Base-by-base conservation (phyloP, 2,888 invertebrate species). In the Thelaira solivaga region DNA sequence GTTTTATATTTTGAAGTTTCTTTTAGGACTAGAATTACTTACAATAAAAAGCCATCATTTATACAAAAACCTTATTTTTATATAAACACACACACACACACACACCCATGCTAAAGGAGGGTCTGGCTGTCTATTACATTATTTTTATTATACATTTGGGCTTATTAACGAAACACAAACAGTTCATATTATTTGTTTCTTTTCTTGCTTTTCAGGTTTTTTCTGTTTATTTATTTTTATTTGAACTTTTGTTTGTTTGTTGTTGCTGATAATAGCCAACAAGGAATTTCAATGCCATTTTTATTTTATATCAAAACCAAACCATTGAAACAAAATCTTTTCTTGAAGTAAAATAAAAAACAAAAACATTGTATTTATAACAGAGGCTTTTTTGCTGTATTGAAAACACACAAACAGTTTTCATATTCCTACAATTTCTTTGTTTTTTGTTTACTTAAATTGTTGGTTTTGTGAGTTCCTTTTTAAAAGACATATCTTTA, bases 111-210 rank as follows among this genome's bases (percentile, higher is more conserved):
- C 73, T 45, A 39, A 2, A 34, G 16, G 53, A 53, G 34, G n/a
- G n/a, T n/a, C n/a, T n/a, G n/a, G n/a, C n/a, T n/a, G n/a, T n/a
- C 41, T 47, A 75, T 51, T 81, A 83, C 83, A 84, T 85, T 83
- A 83, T 85, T 82, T 86, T 84, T 86, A 84, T 86, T 84, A 85
- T 82, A 45, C 68, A 45, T 49, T 77, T 68, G 20, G 36, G 62
- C 68, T 73, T 73, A 72, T 68, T 64, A 64, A n/a, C 47, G 81
- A 83, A 39, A 55, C n/a, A 29, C 24, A 26, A 82, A 82, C n/a
- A 43, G 5, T 83, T 81, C 82, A n/a, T n/a, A n/a, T n/a, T n/a
- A n/a, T n/a, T n/a, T n/a, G n/a, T n/a, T n/a, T n/a, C n/a, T n/a
- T n/a, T n/a, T n/a, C n/a, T n/a, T n/a, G n/a, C n/a, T 78, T 80